phyloP scores from a whole-genome alignment of 2,113 vertebrate genomes.

The Meleagris gallopavo region DNA sequence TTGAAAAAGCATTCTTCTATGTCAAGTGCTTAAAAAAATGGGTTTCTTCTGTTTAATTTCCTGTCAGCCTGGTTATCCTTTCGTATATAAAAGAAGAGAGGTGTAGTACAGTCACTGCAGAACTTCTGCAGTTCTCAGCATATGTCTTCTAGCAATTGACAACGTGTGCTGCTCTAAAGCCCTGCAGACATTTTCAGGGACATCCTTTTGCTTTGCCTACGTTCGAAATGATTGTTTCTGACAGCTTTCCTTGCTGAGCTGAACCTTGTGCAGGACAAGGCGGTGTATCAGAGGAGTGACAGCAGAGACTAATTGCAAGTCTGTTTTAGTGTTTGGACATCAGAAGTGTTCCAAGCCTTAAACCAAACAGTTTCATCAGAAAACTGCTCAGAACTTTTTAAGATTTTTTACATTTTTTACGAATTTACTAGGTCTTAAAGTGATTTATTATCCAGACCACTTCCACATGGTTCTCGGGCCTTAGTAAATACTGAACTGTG shows the following conservation, averaged over 20 bases:
- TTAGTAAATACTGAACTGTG: conserved; percentile 50
- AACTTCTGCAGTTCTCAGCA: neutral
- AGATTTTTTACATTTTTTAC: conserved; percentile 60
- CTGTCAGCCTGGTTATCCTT: neutral
- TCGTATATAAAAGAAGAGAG: neutral
- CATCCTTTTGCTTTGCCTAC: neutral
- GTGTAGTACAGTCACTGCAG: neutral
- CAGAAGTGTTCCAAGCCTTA: conserved; percentile 60
- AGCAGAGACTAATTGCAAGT: neutral
- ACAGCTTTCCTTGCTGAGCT: conserved; percentile 4
- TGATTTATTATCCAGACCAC: conserved; percentile 20
- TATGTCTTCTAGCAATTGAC: neutral
- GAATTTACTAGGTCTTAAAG: conserved; percentile 51
- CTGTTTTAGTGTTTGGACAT: neutral
- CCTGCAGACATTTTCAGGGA: neutral
- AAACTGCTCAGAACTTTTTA: conserved; percentile 60
- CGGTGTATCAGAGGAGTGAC: neutral
- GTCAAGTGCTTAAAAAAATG: neutral
- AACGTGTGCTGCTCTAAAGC: neutral
- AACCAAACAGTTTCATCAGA: conserved; percentile 44
- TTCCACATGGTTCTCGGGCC: conserved; percentile 1
- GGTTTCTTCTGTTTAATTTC: neutral
- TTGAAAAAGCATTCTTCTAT: neutral
- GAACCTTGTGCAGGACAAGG: neutral
- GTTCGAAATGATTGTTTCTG: conserved; percentile 10